These are phyloP conservation scores for Alexandromys fortis DNA, from an alignment of 2,113 vertebrate genomes.

Conservation along the genomic window DNA sequence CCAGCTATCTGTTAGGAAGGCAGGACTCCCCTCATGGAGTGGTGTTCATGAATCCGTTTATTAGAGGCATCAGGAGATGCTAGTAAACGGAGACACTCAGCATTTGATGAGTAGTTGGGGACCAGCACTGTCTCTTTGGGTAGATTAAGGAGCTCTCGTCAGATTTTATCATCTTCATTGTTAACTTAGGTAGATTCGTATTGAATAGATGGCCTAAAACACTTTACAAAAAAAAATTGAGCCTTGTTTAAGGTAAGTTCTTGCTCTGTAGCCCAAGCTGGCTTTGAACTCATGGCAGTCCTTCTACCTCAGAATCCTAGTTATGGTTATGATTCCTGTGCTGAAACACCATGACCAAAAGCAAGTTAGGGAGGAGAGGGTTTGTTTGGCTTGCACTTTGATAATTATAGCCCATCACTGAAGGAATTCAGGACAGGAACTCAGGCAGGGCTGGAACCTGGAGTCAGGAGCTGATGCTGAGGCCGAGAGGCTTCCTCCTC, in stretches of 20 bases:
- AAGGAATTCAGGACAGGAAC: neutral
- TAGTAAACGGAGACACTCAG: neutral
- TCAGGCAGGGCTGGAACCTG: neutral
- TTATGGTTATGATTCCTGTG: neutral
- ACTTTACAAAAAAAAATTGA: neutral
- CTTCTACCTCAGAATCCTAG: neutral
- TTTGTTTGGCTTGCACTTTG: neutral
- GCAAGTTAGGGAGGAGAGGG: neutral
- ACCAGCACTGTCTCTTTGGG: neutral
- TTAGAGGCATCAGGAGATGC: neutral
- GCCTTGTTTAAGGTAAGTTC: neutral
- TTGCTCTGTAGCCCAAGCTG: neutral
- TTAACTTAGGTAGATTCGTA: neutral
- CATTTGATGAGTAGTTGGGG: neutral
- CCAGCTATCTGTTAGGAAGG: neutral
- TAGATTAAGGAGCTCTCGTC: neutral
- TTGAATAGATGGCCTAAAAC: constrained; percentile 2
- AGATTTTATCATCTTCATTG: neutral
- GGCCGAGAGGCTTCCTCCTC: neutral
- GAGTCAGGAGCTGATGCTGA: neutral
- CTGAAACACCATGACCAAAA: neutral
- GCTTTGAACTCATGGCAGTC: too few species aligned
- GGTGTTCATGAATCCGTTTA: neutral
- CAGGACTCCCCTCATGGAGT: neutral
- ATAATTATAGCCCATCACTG: neutral